Base-by-base conservation (phyloP, 2,113 vertebrate species). In the Mandrillus leucophaeus region DNA sequence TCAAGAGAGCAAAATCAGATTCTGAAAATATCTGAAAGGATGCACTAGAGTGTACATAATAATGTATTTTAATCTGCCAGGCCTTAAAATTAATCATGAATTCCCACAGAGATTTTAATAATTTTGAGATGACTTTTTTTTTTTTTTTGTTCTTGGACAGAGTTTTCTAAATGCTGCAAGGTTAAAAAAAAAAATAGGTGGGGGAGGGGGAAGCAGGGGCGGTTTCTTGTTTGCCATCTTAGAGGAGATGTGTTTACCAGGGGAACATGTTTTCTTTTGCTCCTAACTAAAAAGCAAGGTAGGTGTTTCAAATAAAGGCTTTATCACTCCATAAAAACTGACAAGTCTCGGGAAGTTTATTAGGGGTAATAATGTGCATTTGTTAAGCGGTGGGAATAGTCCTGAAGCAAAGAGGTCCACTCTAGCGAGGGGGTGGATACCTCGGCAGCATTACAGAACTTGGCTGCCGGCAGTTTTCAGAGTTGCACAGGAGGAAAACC, bases 21-120 rank as follows among this genome's bases (percentile, higher is more conserved):
- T 99, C 99, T 98, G 99, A 99, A 99, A 99, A 99, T 99, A 99
- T 99, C 99, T 99, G 99, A 99, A 99, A 99, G 99, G 99, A 99
- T 99, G 99, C 99, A 99, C 99, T 98, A 99, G 99, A 99, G 99
- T 99, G 99, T 99, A 99, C 98, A 99, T 99, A 99, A 99, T 99
- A 99, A 99, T 99, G 99, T 99, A 99, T 99, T 99, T 99, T 99
- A 99, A 99, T 99, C 99, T 99, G 99, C 99, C 99, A 99, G 99
- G 99, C 99, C 99, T 99, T 99, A 99, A 99, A 99, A 99, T 99
- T 99, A 99, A 99, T 99, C 99, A 99, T 99, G 99, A 99, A 99
- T 99, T 99, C 99, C 99, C 99, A 99, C 99, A 99, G 99, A 99
- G 99, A 99, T 99, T 99, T 99, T 99, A 99, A 99, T 99, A 99